Evolutionary conservation across 2,113 vertebrate genomes (phyloP).

Genomic region (Gallinago undulata): DNA sequence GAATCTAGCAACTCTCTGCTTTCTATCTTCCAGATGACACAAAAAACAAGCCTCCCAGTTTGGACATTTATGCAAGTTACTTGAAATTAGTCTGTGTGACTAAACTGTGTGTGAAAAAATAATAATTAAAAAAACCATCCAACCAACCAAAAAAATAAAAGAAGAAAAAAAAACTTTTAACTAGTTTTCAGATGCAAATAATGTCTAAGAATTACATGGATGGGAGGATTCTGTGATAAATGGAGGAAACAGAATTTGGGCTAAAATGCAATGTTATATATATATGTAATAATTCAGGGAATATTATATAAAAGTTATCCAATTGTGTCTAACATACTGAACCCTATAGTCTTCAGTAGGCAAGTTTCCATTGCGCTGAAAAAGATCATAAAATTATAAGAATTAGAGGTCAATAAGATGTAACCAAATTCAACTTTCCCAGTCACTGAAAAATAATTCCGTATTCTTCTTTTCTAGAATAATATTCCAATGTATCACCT

Average conservation of each 20-base stretch:
- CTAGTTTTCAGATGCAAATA: neutral
- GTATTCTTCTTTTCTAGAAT: neutral
- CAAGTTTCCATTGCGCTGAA: neutral
- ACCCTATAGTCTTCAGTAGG: neutral
- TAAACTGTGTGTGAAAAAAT: neutral
- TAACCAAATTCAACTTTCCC: neutral
- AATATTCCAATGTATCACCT: neutral
- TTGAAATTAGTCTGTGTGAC: neutral
- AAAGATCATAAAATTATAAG: neutral
- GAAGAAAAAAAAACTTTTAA: neutral
- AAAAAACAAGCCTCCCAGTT: neutral
- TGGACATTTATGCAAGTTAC: neutral
- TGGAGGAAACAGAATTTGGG: neutral
- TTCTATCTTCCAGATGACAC: neutral
- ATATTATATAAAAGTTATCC: neutral
- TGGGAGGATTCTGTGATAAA: neutral
- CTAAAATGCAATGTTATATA: neutral
- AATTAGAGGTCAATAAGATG: neutral
- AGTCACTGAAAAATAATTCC: neutral
- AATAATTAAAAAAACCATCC: neutral
- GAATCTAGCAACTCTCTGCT: neutral
- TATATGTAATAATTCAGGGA: neutral
- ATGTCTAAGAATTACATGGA: neutral
- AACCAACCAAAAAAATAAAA: neutral
- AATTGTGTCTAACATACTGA: neutral